Conservation (phyloP, 2,113 vertebrate genomes). For the Haplochromis vanheusdeni region DNA sequence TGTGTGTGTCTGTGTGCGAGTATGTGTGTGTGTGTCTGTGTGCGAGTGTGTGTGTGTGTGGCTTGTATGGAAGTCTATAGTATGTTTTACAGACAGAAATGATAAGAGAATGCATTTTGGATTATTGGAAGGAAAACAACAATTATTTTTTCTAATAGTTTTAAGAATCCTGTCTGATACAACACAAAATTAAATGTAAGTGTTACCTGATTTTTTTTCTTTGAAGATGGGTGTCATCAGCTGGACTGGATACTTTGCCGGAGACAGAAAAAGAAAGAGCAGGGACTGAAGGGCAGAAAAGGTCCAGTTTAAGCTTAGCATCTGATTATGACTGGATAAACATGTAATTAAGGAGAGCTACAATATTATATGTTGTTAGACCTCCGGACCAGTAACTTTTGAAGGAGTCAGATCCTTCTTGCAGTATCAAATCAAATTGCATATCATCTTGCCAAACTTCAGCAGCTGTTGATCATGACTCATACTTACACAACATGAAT, state of each 20-base stretch:
- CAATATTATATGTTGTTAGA: background rate
- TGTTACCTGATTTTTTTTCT: background rate
- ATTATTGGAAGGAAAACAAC: background rate
- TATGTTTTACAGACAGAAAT: background rate
- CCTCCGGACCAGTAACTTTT: background rate
- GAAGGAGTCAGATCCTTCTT: background rate
- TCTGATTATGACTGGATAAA: background rate
- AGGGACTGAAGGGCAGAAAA: background rate
- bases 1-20: no score
- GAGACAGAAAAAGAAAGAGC: background rate
- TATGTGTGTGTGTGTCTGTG: background rate
- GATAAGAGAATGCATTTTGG: background rate
- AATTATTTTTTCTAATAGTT: background rate
- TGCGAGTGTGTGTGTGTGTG: background rate
- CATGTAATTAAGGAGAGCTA: background rate
- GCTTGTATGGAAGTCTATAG: background rate
- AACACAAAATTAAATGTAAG: background rate
- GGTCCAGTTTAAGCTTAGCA: background rate
- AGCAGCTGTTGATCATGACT: background rate
- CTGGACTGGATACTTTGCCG: background rate
- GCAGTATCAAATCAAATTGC: background rate
- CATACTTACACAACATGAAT: background rate
- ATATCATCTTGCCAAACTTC: background rate
- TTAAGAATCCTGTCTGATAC: background rate
- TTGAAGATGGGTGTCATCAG: background rate